Conservation (phyloP, 2,797 vertebrate genomes). For the Molossus alvarezi region DNA sequence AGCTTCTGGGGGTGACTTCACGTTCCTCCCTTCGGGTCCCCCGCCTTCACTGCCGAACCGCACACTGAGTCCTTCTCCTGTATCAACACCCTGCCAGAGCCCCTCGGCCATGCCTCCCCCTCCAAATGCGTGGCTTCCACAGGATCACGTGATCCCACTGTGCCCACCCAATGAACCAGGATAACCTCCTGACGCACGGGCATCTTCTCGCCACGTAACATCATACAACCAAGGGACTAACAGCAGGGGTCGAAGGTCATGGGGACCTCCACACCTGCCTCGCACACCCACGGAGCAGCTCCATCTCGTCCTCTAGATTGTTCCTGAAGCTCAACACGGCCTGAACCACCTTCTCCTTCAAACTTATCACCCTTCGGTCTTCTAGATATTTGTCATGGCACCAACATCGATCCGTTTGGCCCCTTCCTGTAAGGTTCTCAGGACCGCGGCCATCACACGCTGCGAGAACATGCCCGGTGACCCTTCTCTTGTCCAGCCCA, state of each 20-base stretch:
- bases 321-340: neutral
- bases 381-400: neutral
- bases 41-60: no score
- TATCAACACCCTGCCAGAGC: no score
- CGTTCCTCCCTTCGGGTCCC: accelerated
- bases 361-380: neutral
- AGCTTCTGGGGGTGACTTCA: accelerated
- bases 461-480: accelerated
- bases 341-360: neutral
- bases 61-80: accelerated
- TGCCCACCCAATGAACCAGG: neutral
- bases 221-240: accelerated
- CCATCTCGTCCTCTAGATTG: neutral
- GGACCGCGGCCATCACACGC: accelerated
- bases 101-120: neutral
- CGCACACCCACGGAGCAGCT: no score
- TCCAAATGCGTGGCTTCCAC: neutral
- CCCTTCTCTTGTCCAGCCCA: neutral
- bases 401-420: no score
- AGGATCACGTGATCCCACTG: accelerated
- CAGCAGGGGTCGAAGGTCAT: neutral
- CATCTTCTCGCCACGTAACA: no score
- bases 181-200: no score
- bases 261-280: neutral
- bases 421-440: no score